Evolutionary conservation across 1,140 invertebrate species (phyloP), one percentile per base, ranked within the genome.

Genomic region (Lordiphosa collinella): DNA sequence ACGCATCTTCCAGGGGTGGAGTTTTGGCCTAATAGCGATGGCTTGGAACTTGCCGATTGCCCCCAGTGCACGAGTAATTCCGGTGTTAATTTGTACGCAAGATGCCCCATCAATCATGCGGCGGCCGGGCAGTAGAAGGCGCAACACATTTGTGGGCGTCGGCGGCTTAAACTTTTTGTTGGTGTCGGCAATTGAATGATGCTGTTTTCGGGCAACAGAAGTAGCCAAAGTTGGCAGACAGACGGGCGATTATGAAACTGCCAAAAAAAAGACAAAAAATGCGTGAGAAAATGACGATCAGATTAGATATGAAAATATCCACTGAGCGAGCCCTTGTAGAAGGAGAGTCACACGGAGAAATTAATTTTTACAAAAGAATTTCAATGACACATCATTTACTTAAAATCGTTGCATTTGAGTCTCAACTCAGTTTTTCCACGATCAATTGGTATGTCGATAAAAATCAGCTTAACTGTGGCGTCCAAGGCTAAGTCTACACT

Each of bases 61-160:
- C 55, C 18, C 34, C 47, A 53, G 57, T 58, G 64, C 54, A 47
- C 22, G 35, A 72, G 78, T 82, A 82, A 82, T 84, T 73, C 78
- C 78, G 68, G 78, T 84, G 78, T 85, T 84, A 84, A 84, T 84
- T 84, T 78, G 78, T 84, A 60, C 63, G 59, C 68, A 61, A 75
- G 76, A 68, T 84, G 63, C 44, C 41, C 64, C 78, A 84, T 84
- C 79, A 84, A 84, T 84, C 78, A 84, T 72, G 38, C 29, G 61
- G 43, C 22, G 51, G 72, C 54, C 16, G 50, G 34, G 25, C 35
- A 56, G 38, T 25, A 41, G 22, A 53, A 16, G 41, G 41, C 41
- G 41, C 57, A 61, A 35, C 53, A 53, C 32, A 61, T 75, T 67
- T 75, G 58, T 67, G 78, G 76, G 76, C 76, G 76, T 82, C 64